A percentile compares a stretch with the other conserved stretches of the same genome.
These are phyloP conservation scores for Scortum barcoo DNA, from an alignment of 2,113 vertebrate species.

Conservation along the genomic window DNA sequence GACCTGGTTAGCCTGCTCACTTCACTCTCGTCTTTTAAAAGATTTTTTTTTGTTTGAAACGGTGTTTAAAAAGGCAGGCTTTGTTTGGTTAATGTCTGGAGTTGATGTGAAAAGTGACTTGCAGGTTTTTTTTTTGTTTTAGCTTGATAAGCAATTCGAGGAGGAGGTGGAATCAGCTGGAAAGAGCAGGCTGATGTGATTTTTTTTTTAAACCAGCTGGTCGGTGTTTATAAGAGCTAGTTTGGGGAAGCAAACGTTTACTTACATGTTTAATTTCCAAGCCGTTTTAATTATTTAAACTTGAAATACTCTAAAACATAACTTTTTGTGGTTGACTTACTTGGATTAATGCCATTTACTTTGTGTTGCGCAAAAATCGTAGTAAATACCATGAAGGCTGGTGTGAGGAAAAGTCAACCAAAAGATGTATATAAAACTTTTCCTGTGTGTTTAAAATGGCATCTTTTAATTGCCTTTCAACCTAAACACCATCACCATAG, in stretches of 20 bases:
- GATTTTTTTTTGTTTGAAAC: slow-evolving; percentile 21
- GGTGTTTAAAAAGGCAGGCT: background rate
- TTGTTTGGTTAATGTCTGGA: background rate
- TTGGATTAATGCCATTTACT: background rate
- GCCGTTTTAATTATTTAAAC: too few species aligned
- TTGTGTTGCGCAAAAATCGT: background rate
- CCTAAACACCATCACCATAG: background rate
- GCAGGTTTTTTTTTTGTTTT: slow-evolving; percentile 14
- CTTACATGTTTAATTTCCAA: background rate
- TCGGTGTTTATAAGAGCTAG: background rate
- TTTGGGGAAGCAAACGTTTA: background rate
- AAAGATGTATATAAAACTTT: too few species aligned
- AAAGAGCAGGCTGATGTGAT: slow-evolving; percentile 52
- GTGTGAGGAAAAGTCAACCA: background rate
- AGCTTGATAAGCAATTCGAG: slow-evolving; percentile 43
- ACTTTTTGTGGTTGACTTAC: background rate
- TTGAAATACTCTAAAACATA: background rate
- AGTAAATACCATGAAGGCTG: background rate
- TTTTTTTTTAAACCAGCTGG: too few species aligned
- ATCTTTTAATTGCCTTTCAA: background rate
- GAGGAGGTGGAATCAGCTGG: slow-evolving; percentile 79
- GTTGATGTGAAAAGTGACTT: slow-evolving; percentile 1
- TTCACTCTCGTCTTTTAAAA: background rate
- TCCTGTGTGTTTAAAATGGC: background rate
- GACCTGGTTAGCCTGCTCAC: background rate